Conservation (phyloP, 2,888 invertebrate species). For the Liodrosophila aerea region DNA sequence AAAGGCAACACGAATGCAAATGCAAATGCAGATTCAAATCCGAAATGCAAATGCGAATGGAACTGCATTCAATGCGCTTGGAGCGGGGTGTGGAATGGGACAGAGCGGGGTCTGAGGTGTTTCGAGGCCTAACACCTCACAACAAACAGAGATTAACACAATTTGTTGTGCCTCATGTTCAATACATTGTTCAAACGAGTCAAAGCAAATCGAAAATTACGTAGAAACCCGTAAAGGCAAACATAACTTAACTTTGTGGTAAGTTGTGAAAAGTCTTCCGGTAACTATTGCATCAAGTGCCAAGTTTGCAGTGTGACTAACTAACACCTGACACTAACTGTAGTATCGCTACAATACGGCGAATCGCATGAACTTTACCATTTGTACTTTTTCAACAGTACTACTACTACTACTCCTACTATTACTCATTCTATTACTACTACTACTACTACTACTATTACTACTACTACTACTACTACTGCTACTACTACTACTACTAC, state of each 20-base stretch:
- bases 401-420: too few species aligned
- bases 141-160: constrained; percentile 17
- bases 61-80: constrained; percentile 28
- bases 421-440: too few species aligned
- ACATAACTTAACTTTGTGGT: not conserved
- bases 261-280: not conserved
- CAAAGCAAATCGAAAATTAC: constrained; percentile 16
- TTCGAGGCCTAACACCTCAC: constrained; percentile 8
- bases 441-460: too few species aligned
- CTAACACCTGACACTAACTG: too few species aligned
- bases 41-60: constrained; percentile 23
- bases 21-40: constrained; percentile 33
- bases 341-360: too few species aligned
- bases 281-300: not conserved
- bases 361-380: too few species aligned
- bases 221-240: not conserved
- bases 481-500: too few species aligned
- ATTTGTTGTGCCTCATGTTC: constrained; percentile 16
- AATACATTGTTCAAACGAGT: constrained; percentile 16
- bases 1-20: not conserved
- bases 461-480: too few species aligned
- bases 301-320: too few species aligned
- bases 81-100: not conserved
- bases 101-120: not conserved
- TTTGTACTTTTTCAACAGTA: too few species aligned